phyloP scores from a whole-genome alignment of 2,888 invertebrate species.

The Drosophila affinis region DNA sequence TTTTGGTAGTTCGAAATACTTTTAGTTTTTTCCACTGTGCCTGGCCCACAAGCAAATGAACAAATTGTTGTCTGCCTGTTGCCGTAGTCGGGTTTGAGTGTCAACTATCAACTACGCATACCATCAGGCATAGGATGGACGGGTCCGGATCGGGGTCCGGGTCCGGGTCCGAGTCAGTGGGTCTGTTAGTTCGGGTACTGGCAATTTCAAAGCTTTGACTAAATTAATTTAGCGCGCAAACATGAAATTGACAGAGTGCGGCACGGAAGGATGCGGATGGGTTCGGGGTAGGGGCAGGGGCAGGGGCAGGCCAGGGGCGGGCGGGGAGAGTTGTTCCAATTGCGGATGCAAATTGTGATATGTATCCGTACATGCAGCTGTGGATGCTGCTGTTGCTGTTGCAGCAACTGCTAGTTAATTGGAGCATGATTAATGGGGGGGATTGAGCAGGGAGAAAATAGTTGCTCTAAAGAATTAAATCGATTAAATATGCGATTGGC shows the following conservation, averaged over 20 bases:
- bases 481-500: slow-evolving; percentile 55
- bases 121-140: slow-evolving; percentile 17
- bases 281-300: neutral
- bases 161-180: slow-evolving; percentile 11
- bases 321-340: slow-evolving; percentile 7
- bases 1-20: neutral
- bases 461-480: slow-evolving; percentile 54
- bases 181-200: slow-evolving; percentile 30
- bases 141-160: neutral
- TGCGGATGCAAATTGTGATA: slow-evolving; percentile 17
- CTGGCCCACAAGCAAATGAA: slow-evolving; percentile 17
- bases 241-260: slow-evolving; percentile 63
- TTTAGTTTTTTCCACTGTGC: slow-evolving; percentile 12
- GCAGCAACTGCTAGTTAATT: slow-evolving; percentile 44
- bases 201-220: slow-evolving; percentile 66
- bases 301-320: slow-evolving; percentile 3
- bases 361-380: slow-evolving; percentile 23
- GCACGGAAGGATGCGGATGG: neutral
- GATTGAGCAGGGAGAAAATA: slow-evolving; percentile 33
- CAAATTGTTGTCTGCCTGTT: slow-evolving; percentile 43
- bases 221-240: slow-evolving; percentile 77
- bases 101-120: slow-evolving; percentile 32
- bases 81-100: slow-evolving; percentile 18
- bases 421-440: slow-evolving; percentile 58
- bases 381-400: slow-evolving; percentile 12